These are phyloP conservation scores for Eupithecia abbreviata DNA, from an alignment of 2,888 invertebrate genomes.

Conservation along the genomic window DNA sequence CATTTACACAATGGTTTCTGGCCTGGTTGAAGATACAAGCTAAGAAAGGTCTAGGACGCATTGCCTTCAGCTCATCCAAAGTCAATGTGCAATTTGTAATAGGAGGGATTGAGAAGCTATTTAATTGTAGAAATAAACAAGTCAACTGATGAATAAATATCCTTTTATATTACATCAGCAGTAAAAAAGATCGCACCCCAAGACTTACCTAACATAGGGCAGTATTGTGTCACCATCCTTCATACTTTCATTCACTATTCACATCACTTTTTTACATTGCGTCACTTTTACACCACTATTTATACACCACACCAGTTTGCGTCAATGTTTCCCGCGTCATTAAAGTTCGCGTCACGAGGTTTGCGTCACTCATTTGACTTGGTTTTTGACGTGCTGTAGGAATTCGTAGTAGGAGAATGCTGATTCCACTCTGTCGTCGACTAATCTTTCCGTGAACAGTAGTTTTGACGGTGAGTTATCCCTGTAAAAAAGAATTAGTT, in stretches of 20 bases:
- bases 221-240: conserved; percentile 29
- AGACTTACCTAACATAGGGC: conserved; percentile 30
- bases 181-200: conserved; percentile 8
- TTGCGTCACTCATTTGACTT: conserved; percentile 88
- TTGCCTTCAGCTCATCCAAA: background rate
- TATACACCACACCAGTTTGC: conserved; percentile 1
- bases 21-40: background rate
- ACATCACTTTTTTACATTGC: conserved; percentile 47
- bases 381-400: conserved; percentile 95
- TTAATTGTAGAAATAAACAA: background rate
- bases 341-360: conserved; percentile 27
- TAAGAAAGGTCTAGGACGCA: background rate
- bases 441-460: conserved; percentile 93
- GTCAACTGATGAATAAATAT: conserved; percentile 9
- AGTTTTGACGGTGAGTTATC: conserved; percentile 94
- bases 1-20: background rate
- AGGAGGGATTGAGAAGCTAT: background rate
- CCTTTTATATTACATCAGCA: conserved; percentile 7
- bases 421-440: conserved; percentile 97
- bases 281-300: conserved; percentile 2
- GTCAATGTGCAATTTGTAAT: background rate
- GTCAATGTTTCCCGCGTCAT: background rate
- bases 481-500: conserved; percentile 81
- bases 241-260: conserved; percentile 7
- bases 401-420: conserved; percentile 99